Percentiles rank a stretch among this genome's conserved stretches.
Evolutionary conservation across 2,113 vertebrate species (phyloP).

Genomic region (Microcebus jonahi): DNA sequence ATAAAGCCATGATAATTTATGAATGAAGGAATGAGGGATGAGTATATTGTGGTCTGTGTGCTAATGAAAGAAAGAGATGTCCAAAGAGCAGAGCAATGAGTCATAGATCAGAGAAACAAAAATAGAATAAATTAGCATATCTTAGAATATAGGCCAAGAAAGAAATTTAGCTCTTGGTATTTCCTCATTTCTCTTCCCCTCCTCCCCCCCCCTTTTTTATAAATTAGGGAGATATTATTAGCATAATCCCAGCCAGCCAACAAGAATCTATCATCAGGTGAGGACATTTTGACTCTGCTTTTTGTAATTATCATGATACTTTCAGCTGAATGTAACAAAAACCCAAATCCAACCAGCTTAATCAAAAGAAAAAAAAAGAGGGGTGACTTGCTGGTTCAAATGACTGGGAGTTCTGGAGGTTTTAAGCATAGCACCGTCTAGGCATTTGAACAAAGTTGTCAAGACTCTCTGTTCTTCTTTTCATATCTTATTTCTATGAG

Average conservation of each 20-base stretch:
- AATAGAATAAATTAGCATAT: conserved; percentile 40
- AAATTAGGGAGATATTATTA: not conserved
- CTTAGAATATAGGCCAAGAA: not conserved
- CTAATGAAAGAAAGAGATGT: not conserved
- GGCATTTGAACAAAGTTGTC: not conserved
- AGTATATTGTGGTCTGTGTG: not conserved
- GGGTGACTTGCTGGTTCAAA: not conserved
- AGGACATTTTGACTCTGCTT: not conserved
- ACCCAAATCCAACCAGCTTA: not conserved
- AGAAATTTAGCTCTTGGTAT: not conserved
- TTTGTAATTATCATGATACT: not conserved
- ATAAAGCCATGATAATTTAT: conserved; percentile 31
- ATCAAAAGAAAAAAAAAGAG: not conserved
- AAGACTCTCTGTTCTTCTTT: not conserved
- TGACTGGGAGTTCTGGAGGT: not conserved
- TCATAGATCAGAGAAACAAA: conserved; percentile 51
- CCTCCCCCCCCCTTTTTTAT: not conserved
- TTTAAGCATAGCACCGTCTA: not conserved
- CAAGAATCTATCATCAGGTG: not conserved
- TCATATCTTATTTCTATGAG: not conserved
- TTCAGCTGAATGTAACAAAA: conserved; percentile 31
- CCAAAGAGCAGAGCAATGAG: conserved; percentile 33
- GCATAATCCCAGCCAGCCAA: not conserved
- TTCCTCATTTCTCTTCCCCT: not conserved
- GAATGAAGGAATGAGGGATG: not conserved